phyloP scores from a whole-genome alignment of 2,113 vertebrate species.

The Oncorhynchus masou region DNA sequence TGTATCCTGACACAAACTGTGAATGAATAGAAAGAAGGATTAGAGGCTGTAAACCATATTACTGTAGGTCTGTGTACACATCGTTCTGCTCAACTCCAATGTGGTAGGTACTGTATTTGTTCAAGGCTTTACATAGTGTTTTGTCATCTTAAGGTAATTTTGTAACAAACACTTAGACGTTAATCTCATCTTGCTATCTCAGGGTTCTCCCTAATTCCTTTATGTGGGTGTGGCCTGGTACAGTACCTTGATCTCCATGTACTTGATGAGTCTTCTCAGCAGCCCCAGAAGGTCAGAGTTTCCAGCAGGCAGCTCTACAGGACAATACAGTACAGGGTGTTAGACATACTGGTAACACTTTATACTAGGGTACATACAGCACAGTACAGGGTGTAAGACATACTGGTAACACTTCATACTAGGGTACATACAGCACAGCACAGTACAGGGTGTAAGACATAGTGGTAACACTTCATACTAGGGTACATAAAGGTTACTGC shows the following conservation, averaged over 20 bases:
- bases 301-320: constrained; percentile 85
- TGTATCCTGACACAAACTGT: constrained; percentile 85
- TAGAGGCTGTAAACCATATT: neutral
- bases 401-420: too few relatives aligned
- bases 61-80: neutral
- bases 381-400: too few relatives aligned
- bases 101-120: neutral
- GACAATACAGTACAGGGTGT: neutral
- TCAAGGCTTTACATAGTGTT: neutral
- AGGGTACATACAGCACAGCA: too few relatives aligned
- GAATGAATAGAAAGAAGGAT: constrained; percentile 44
- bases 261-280: constrained; percentile 84
- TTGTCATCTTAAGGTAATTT: neutral
- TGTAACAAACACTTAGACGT: neutral
- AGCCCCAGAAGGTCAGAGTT: constrained; percentile 82
- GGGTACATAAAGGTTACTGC: too few relatives aligned
- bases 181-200: neutral
- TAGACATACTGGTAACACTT: neutral
- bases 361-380: too few relatives aligned
- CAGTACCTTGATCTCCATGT: constrained; percentile 89
- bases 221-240: neutral
- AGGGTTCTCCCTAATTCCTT: neutral
- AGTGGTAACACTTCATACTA: too few relatives aligned
- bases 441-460: too few relatives aligned
- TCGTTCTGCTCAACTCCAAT: neutral